Percentiles rank a stretch among this genome's conserved stretches.
Conservation (phyloP, 2,797 vertebrate species). For the Arctocebus calabarensis region DNA sequence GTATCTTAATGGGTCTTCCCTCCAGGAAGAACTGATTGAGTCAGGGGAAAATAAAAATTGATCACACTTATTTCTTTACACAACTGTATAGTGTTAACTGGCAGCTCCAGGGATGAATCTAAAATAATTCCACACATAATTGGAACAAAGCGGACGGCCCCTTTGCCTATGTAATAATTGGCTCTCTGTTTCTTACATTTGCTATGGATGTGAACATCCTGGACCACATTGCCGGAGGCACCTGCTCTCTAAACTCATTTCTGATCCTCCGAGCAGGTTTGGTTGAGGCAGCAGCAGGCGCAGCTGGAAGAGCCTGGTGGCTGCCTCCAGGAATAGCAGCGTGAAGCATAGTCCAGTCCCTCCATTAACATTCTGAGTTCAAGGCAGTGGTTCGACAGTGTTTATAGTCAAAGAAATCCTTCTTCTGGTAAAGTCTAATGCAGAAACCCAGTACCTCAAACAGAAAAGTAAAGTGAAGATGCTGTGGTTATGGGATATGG, state of each 20-base stretch:
- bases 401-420: background rate
- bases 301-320: background rate
- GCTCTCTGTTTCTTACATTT: background rate
- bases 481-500: background rate
- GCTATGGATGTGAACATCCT: background rate
- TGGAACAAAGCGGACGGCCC: background rate
- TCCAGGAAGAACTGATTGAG: background rate
- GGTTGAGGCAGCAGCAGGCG: accelerated
- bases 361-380: background rate
- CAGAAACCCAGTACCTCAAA: background rate
- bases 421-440: background rate
- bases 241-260: background rate
- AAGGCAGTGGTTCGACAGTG: background rate
- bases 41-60: background rate
- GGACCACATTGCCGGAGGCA: background rate
- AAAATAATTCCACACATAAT: background rate
- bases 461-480: background rate
- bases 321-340: no score
- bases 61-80: background rate
- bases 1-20: background rate
- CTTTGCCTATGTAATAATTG: background rate
- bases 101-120: background rate
- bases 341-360: accelerated
- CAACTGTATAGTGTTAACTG: background rate
- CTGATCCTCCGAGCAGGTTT: background rate